Base-by-base conservation (phyloP, 2,113 vertebrate genomes). In the Mystacornis crossleyi region DNA sequence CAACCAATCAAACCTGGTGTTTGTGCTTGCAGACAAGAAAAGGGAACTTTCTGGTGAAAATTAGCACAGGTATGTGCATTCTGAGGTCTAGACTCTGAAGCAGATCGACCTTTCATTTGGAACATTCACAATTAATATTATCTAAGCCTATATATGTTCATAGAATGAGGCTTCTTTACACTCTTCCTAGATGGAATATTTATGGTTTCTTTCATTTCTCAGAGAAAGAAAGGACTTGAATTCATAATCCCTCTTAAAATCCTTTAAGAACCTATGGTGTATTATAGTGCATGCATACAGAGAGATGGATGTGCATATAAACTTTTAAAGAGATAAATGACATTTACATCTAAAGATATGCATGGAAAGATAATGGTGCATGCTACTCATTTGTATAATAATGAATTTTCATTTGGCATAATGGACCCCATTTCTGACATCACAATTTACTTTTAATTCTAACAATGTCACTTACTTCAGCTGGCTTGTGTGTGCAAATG, bases 331-430 rank as follows among this genome's bases (percentile, higher is more conserved):
- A 54, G 18, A 42, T 55, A 55, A 20, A 45, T 21, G 6, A 36
- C 11, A 45, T 75, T 71, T 81, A 29, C 19, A 50, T n/a, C 14
- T 71, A 33, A 64, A 74, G 31, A 48, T 34, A 66, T 3, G 7
- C 36, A 47, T 34, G 17, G n/a, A 48, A 53, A 82, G 15, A 45
- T 36, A 69, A 55, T 0, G 1, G 8, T 0, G 3, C 28, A 38
- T 53, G 25, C 3, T 69, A 74, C 36, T 50, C 6, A 7, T 28
- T 6, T 64, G 14, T 33, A 25, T 26, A 86, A 34, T 9, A 55
- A 25, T 38, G 17, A 31, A 28, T 33, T 16, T 75, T 82, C 28
- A 4, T 53, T 77, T 54, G 6, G 4, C 9, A 50, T 24, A 10
- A 66, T 36, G 29, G 19, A 62, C 13, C 15, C 10, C 4, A 51